Evolutionary conservation across 2,113 vertebrate genomes (phyloP).

Genomic region (Syngnathus floridae): DNA sequence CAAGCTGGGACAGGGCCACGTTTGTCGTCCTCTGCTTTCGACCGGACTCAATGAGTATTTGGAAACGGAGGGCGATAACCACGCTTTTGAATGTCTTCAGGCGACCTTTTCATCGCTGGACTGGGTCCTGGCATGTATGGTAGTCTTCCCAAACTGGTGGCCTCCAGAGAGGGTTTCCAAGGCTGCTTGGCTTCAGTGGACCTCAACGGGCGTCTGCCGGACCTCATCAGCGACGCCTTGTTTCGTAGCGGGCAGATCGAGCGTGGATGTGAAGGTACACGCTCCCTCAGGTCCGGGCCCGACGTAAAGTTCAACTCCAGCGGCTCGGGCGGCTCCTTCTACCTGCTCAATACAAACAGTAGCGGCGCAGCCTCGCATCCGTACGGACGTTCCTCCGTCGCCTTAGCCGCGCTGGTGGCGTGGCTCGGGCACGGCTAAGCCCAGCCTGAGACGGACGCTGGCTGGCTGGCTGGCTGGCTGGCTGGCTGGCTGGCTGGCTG

Average conservation of each 20-base stretch:
- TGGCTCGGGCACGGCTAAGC: slow-evolving; percentile 45
- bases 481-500: no score
- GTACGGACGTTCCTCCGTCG: slow-evolving; percentile 32
- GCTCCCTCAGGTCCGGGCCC: slow-evolving; percentile 49
- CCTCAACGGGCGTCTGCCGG: slow-evolving; percentile 92
- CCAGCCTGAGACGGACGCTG: neutral
- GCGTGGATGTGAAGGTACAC: slow-evolving; percentile 96
- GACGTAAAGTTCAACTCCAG: slow-evolving; percentile 55
- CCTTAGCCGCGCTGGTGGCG: slow-evolving; percentile 50
- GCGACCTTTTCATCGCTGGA: slow-evolving; percentile 95
- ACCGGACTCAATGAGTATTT: no score
- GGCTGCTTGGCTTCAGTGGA: slow-evolving; percentile 96
- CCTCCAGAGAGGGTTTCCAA: slow-evolving; percentile 94
- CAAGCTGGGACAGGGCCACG: no score
- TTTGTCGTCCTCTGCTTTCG: no score
- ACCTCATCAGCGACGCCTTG: slow-evolving; percentile 89
- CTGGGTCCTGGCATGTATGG: slow-evolving; percentile 91
- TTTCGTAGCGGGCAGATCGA: slow-evolving; percentile 97
- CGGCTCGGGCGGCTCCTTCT: slow-evolving; percentile 63
- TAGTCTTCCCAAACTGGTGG: slow-evolving; percentile 91
- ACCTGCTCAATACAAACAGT: slow-evolving; percentile 68
- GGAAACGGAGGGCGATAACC: no score
- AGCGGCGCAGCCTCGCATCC: slow-evolving; percentile 50
- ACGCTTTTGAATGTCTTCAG: slow-evolving; percentile 49
- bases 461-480: no score